Evolutionary conservation across 2,113 vertebrate genomes (phyloP).

Genomic region (Telmatochromis sp.): DNA sequence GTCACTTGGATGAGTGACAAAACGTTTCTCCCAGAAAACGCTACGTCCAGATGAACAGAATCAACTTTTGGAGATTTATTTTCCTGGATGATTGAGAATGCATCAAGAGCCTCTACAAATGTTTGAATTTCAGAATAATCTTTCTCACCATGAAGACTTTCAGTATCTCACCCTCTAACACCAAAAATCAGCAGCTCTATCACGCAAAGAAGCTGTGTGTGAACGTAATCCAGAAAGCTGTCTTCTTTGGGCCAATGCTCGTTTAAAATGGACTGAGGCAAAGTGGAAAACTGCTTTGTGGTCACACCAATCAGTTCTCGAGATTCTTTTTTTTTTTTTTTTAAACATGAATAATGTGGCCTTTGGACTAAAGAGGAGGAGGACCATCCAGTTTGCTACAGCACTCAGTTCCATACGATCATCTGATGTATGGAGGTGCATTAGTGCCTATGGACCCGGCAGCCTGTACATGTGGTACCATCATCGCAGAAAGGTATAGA

Average conservation of each 20-base stretch:
- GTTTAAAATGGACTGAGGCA: not conserved
- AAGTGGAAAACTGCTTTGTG: not conserved
- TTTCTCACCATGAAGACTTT: not conserved
- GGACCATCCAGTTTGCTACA: not conserved
- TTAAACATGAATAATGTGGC: not conserved
- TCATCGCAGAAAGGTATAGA: not conserved
- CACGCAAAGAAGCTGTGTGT: not conserved
- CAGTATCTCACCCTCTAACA: not conserved
- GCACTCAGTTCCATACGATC: not conserved
- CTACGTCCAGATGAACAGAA: too few species aligned
- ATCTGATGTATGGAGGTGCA: not conserved
- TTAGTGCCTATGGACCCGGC: not conserved
- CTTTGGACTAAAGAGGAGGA: not conserved
- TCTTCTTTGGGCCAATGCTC: rapidly evolving
- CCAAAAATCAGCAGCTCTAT: not conserved
- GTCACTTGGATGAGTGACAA: rapidly evolving
- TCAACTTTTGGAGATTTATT: too few species aligned
- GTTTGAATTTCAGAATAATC: not conserved
- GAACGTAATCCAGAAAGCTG: not conserved
- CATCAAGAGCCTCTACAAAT: rapidly evolving
- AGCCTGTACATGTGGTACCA: not conserved
- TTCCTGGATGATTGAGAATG: too few species aligned
- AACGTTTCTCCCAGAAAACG: too few species aligned
- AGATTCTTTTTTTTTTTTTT: not conserved
- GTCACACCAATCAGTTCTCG: rapidly evolving